Evolutionary conservation across 2,113 vertebrate genomes (phyloP).

Genomic region (Percina caprodes): DNA sequence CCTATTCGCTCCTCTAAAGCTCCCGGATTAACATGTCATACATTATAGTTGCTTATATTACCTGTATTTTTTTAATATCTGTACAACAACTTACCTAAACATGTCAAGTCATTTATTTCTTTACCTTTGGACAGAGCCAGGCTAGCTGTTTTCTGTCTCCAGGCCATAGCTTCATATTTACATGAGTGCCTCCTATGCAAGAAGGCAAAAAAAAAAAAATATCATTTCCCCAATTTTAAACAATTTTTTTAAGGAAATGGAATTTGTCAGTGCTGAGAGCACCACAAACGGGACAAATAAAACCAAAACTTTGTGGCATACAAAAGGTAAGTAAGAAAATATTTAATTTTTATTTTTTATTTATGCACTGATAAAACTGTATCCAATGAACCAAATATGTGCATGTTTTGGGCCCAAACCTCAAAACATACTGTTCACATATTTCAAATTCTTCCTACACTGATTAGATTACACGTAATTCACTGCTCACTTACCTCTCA

Average conservation of each 20-base stretch:
- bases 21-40: no score
- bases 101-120: no score
- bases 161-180: neutral
- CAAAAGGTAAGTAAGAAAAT: no score
- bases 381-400: neutral
- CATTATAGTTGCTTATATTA: no score
- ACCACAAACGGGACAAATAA: neutral
- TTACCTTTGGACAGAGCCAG: neutral
- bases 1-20: no score
- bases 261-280: neutral
- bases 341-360: neutral
- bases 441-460: neutral
- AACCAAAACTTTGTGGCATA: neutral
- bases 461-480: neutral
- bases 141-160: neutral
- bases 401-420: neutral
- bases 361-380: no score
- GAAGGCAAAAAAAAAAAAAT: no score
- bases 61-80: no score
- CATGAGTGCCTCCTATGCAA: no score
- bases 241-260: no score
- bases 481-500: conserved; percentile 92
- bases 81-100: no score
- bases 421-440: neutral
- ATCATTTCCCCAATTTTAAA: no score